Percentiles rank a stretch among this genome's conserved stretches.
Evolutionary conservation across 2,888 invertebrate species (phyloP).

Genomic region (Pterostichus madidus): DNA sequence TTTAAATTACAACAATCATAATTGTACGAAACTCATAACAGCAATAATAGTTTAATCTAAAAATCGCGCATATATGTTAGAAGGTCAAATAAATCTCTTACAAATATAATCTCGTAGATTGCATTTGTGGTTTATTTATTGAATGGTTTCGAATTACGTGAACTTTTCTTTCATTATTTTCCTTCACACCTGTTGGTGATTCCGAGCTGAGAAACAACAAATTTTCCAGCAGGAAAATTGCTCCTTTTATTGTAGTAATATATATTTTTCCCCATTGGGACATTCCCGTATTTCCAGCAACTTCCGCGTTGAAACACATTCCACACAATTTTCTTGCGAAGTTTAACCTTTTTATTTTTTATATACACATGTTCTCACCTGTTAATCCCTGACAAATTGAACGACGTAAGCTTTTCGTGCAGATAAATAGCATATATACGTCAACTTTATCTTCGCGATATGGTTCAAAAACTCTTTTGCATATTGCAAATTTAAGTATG

Average conservation of each 20-base stretch:
- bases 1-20: no score
- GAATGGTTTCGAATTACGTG: slow-evolving; percentile 47
- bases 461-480: neutral
- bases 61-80: no score
- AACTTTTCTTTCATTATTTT: slow-evolving; percentile 43
- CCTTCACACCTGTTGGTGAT: slow-evolving; percentile 29
- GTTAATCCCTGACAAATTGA: slow-evolving; percentile 28
- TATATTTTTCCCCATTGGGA: slow-evolving; percentile 21
- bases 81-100: no score
- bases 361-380: slow-evolving; percentile 1
- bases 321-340: slow-evolving; percentile 6
- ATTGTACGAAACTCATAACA: no score
- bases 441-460: slow-evolving; percentile 16
- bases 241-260: slow-evolving; percentile 40
- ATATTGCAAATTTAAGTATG: slow-evolving; percentile 2
- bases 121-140: neutral
- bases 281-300: neutral
- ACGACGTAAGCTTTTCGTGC: neutral
- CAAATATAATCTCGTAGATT: no score
- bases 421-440: neutral
- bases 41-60: no score
- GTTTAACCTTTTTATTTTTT: slow-evolving; percentile 2
- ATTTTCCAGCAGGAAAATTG: slow-evolving; percentile 31
- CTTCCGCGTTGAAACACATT: neutral
- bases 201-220: slow-evolving; percentile 1